These are phyloP conservation scores for Stramonita haemastoma DNA, from an alignment of 2,888 invertebrate genomes.

Conservation along the genomic window DNA sequence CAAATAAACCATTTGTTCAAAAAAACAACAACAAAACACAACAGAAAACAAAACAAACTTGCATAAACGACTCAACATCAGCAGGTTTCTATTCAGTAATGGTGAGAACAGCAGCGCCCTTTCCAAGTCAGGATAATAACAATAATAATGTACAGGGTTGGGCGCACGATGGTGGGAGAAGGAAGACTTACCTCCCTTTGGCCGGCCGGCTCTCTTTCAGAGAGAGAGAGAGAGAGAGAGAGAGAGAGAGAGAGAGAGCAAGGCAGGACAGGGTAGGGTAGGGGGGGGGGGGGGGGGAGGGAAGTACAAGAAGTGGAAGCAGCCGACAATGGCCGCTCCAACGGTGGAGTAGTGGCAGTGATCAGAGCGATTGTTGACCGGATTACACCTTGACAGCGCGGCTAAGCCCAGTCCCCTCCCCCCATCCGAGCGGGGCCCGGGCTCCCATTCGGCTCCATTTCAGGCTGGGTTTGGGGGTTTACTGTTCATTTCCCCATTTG, in stretches of 20 bases:
- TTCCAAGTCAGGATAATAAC: no score
- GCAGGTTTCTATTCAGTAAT: no score
- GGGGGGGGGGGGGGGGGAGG: background rate
- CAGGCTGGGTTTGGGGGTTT: slow-evolving; percentile 10
- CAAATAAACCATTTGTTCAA: no score
- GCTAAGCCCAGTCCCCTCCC: slow-evolving; percentile 28
- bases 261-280: background rate
- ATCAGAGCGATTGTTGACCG: slow-evolving; percentile 26
- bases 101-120: no score
- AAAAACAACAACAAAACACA: no score
- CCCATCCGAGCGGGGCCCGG: background rate
- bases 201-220: background rate
- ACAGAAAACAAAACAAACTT: no score
- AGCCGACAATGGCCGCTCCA: slow-evolving; percentile 16
- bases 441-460: slow-evolving; percentile 22
- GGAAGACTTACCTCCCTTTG: background rate
- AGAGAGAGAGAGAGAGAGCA: background rate
- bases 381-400: slow-evolving; percentile 33
- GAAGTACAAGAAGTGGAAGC: background rate
- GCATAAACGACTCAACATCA: no score
- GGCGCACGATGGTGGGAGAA: background rate
- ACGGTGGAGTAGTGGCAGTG: slow-evolving; percentile 21
- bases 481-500: slow-evolving; percentile 32
- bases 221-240: background rate
- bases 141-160: background rate